Evolutionary conservation across 1,140 invertebrate species (phyloP).

Genomic region (Drosophila burlai): DNA sequence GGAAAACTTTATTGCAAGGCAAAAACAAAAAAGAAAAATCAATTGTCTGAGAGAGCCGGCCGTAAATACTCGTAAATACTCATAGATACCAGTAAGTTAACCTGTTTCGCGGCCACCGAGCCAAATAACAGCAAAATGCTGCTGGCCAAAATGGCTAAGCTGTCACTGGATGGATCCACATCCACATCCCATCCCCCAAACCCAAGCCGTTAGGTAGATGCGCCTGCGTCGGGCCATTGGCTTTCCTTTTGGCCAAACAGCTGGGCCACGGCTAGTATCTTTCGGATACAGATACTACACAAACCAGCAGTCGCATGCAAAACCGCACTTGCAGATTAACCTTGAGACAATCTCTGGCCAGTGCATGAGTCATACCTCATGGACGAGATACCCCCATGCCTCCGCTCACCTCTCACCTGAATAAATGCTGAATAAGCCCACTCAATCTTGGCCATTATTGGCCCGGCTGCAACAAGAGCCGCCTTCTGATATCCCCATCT

Average conservation of each 20-base stretch:
- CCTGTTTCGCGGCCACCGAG: constrained; percentile 61
- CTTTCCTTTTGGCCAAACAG: constrained; percentile 49
- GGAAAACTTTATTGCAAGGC: constrained; percentile 66
- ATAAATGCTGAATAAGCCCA: constrained; percentile 45
- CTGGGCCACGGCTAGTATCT: constrained; percentile 2
- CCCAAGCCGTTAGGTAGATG: constrained; percentile 23
- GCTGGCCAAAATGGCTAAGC: constrained; percentile 38
- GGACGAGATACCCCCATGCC: not conserved
- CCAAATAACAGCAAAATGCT: constrained; percentile 70
- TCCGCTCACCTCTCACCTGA: not conserved
- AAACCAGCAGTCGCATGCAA: constrained; percentile 61
- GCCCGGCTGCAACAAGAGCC: constrained; percentile 40
- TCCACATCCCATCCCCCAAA: not conserved
- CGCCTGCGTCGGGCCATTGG: constrained; percentile 61
- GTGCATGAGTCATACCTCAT: constrained; percentile 40
- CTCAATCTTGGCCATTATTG: constrained; percentile 42
- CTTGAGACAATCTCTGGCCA: constrained; percentile 36
- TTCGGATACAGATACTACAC: constrained; percentile 30
- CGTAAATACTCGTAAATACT: constrained; percentile 11
- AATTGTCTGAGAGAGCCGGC: constrained; percentile 63
- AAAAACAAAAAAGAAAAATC: constrained; percentile 67
- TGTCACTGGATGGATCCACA: constrained; percentile 15
- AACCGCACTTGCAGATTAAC: constrained; percentile 52
- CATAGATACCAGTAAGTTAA: constrained; percentile 51
- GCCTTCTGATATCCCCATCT: constrained; percentile 49